Conservation (phyloP, 2,888 invertebrate genomes). For the Imbricaverruca yamaguchii region DNA sequence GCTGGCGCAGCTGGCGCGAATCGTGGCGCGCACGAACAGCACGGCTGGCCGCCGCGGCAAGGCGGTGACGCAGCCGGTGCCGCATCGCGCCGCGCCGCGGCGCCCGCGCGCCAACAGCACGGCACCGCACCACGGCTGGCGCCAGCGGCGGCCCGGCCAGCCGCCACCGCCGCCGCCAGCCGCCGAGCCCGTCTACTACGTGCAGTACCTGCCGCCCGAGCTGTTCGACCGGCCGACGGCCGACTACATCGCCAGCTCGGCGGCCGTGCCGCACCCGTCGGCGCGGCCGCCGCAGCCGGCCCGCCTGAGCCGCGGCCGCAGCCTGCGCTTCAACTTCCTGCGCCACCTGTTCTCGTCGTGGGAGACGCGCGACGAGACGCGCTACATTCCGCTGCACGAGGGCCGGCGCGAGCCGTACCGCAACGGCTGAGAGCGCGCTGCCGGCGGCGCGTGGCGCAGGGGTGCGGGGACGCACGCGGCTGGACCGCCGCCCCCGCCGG, state of each 20-base stretch:
- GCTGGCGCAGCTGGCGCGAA: neutral
- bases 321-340: conserved; percentile 7
- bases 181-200: conserved; percentile 16
- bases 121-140: neutral
- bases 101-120: neutral
- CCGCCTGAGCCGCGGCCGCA: neutral
- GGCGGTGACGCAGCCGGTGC: neutral
- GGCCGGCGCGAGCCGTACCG: neutral
- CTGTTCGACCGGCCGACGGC: conserved; percentile 14
- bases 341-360: conserved; percentile 7
- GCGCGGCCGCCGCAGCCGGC: neutral
- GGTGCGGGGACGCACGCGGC: too few relatives aligned
- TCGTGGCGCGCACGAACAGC: neutral
- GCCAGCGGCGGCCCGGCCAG: neutral
- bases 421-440: neutral
- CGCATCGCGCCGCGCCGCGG: neutral
- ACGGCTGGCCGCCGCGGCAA: neutral
- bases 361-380: neutral
- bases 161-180: neutral
- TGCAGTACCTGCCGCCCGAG: conserved; percentile 21
- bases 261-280: conserved; percentile 3
- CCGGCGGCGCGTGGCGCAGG: too few relatives aligned
- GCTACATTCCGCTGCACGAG: conserved; percentile 15
- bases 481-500: too few relatives aligned
- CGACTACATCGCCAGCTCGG: neutral